These are phyloP conservation scores for Chrysopilus asiliformis DNA, from an alignment of 2,888 invertebrate genomes.

Conservation along the genomic window DNA sequence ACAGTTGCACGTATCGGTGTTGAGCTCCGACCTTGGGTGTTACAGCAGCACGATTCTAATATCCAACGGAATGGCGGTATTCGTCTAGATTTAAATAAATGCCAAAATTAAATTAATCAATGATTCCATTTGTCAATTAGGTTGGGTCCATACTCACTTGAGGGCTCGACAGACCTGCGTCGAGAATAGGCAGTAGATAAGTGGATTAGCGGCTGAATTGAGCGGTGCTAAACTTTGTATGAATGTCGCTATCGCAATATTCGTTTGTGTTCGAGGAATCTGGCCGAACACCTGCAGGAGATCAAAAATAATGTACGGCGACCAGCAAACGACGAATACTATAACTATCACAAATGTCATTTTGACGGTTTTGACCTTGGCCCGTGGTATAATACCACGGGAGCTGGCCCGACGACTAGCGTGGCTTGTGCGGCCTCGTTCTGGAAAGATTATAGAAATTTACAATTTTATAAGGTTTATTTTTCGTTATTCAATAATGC, in stretches of 20 bases:
- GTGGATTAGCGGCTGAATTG: constrained; percentile 87
- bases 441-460: too few species aligned
- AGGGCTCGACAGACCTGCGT: constrained; percentile 73
- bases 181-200: constrained; percentile 89
- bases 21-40: constrained; percentile 27
- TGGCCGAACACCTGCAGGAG: constrained; percentile 77
- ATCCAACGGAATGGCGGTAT: constrained; percentile 59
- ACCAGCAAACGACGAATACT: constrained; percentile 90
- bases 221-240: constrained; percentile 84
- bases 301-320: constrained; percentile 87
- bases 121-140: not conserved
- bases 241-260: constrained; percentile 74
- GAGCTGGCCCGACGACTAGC: constrained; percentile 70
- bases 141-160: constrained; percentile 44
- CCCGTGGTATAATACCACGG: constrained; percentile 83
- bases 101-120: too few species aligned
- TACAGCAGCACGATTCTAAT: constrained; percentile 37
- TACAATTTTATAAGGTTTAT: too few species aligned
- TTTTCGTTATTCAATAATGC: too few species aligned
- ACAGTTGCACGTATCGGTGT: constrained; percentile 26
- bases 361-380: constrained; percentile 93
- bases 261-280: constrained; percentile 64
- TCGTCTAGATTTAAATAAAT: constrained; percentile 22
- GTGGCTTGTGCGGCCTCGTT: constrained; percentile 31
- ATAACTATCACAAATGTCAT: constrained; percentile 96